These are phyloP conservation scores for Lampropteryx suffumata DNA, from an alignment of 2,888 invertebrate genomes.

Conservation along the genomic window DNA sequence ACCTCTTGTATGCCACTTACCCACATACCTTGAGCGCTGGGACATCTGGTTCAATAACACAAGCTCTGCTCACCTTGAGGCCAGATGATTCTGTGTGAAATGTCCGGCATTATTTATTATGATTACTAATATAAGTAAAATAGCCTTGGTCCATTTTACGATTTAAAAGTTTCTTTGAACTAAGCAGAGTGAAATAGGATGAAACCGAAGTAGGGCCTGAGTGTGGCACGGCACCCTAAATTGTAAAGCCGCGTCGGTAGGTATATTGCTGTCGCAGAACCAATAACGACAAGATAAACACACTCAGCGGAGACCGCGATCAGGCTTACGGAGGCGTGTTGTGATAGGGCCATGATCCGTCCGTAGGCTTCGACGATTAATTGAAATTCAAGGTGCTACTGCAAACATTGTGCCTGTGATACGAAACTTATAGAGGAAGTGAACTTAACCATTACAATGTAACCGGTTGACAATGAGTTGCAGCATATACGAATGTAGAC, in stretches of 20 bases:
- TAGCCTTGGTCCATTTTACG: too few species aligned
- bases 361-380: neutral
- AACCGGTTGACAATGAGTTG: neutral
- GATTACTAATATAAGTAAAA: too few species aligned
- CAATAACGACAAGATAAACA: constrained; percentile 10
- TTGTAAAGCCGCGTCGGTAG: neutral
- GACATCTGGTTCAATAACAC: too few species aligned
- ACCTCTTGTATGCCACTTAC: too few species aligned
- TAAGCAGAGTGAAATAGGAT: too few species aligned
- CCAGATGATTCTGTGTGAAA: too few species aligned
- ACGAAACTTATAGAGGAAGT: neutral
- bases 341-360: neutral
- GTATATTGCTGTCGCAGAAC: neutral
- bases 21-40: too few species aligned
- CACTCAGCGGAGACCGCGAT: constrained; percentile 2
- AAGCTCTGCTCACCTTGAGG: too few species aligned
- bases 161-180: too few species aligned
- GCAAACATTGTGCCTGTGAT: neutral
- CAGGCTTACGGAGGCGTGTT: neutral
- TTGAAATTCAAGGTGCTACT: constrained; percentile 1
- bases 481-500: neutral
- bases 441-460: neutral
- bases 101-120: too few species aligned
- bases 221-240: neutral
- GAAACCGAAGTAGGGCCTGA: too few species aligned